phyloP scores from a whole-genome alignment of 2,888 invertebrate species.

The Anorthoa munda region DNA sequence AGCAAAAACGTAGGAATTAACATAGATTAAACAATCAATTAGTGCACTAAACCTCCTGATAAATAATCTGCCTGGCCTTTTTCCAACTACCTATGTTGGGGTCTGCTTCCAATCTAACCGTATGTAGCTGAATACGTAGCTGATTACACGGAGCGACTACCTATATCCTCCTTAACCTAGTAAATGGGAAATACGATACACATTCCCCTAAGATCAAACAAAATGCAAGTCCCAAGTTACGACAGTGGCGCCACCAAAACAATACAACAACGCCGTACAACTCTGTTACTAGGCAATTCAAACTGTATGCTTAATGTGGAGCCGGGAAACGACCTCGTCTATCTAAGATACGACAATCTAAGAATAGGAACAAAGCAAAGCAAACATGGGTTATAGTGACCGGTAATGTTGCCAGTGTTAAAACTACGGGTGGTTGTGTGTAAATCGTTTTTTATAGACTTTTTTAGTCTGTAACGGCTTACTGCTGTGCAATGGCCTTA shows the following conservation, averaged over 20 bases:
- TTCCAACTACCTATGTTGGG: too few species aligned
- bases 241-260: conserved; percentile 36
- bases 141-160: too few species aligned
- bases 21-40: neutral
- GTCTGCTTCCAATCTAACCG: too few species aligned
- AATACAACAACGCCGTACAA: conserved; percentile 25
- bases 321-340: conserved; percentile 50
- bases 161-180: too few species aligned
- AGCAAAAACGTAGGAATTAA: neutral
- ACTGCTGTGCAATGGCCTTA: neutral
- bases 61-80: too few species aligned
- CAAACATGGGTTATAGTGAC: conserved; percentile 9
- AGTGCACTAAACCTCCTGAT: neutral
- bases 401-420: conserved; percentile 21
- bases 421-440: neutral
- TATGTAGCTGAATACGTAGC: too few species aligned
- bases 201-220: neutral
- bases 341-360: conserved; percentile 28
- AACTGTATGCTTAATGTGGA: conserved; percentile 48
- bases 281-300: conserved; percentile 38
- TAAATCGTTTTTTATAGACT: neutral
- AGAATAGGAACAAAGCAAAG: conserved; percentile 21
- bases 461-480: neutral
- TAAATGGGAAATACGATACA: too few species aligned
- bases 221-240: neutral